These are phyloP conservation scores for Hirtodrosophila histrioides DNA, from an alignment of 2,888 invertebrate genomes.

Conservation along the genomic window DNA sequence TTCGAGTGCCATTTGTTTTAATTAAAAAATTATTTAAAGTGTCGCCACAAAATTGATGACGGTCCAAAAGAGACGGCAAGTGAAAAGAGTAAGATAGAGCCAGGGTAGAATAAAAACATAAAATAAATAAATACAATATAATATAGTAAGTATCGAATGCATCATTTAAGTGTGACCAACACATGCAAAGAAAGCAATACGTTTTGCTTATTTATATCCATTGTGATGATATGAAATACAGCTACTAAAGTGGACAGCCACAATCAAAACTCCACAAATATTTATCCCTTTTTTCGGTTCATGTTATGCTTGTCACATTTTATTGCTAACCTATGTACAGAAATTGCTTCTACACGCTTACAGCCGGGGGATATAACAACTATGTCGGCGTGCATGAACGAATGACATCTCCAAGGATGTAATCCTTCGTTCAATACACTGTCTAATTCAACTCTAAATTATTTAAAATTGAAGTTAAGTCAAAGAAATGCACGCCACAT, in stretches of 20 bases:
- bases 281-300: constrained; percentile 11
- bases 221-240: constrained; percentile 9
- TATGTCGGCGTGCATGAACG: constrained; percentile 9
- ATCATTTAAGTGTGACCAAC: constrained; percentile 19
- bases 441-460: no score
- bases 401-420: constrained; percentile 4
- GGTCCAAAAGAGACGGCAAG: not conserved
- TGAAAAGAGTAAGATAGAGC: not conserved
- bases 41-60: constrained; percentile 22
- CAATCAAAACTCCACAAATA: constrained; percentile 29
- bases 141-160: not conserved
- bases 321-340: constrained; percentile 38
- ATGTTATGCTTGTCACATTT: constrained; percentile 39
- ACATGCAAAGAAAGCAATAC: constrained; percentile 7
- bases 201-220: constrained; percentile 1
- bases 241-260: constrained; percentile 18
- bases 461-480: no score
- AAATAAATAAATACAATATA: constrained; percentile 11
- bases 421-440: not conserved
- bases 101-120: not conserved
- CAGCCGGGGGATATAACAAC: not conserved
- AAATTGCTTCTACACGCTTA: constrained; percentile 3
- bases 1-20: constrained; percentile 75
- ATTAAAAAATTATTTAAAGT: constrained; percentile 75
- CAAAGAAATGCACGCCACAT: no score